Evolutionary conservation across 2,888 invertebrate genomes (phyloP), one percentile per base, ranked within the genome.

Genomic region (Drosophila subsilvestris): DNA sequence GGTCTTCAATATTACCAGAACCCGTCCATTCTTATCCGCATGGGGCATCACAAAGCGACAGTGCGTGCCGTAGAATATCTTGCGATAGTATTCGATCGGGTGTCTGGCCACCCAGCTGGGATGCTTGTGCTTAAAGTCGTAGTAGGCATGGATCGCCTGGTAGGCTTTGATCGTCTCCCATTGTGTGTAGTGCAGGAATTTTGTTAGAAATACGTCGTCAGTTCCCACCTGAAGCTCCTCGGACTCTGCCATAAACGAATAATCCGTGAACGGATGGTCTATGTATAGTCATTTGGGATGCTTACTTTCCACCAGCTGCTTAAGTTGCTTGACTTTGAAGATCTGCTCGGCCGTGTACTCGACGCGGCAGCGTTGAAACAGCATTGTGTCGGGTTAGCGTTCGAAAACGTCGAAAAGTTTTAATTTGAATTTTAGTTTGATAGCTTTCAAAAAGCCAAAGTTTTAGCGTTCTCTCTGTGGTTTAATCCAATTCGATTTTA

Each of bases 11-110:
- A 90, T 75, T 6, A 90, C 74, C 59, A 90, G 66, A 0, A 89
- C 88, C 3, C 91, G 80, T 4, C 91, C 91, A 45, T 90, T 80
- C 48, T 87, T 90, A 74, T 91, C 91, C 29, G 89, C 83, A 18
- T 83, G 80, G 8, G 90, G 89, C 89, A 91, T 87, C 17, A 91
- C 77, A 57, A 80, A 90, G 29, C 90, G 90, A 45, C 90, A 85
- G 32, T 87, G 80, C 2, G 89, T 82, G 12, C 83, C 83, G 49
- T 79, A 78, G 59, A 91, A 90, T 18, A 89, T 70, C 20, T 88
- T 81, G 3, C 86, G 84, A 59, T 86, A 91, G 55, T 90, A 76
- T 44, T 88, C 82, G 9, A 90, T 83, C 10, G 89, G 68, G 67
- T 90, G 90, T 27, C 78, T 79, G 8, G 90, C 90, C 62, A 90